Evolutionary conservation across 2,888 invertebrate genomes (phyloP).

Genomic region (Leptothorax acervorum): DNA sequence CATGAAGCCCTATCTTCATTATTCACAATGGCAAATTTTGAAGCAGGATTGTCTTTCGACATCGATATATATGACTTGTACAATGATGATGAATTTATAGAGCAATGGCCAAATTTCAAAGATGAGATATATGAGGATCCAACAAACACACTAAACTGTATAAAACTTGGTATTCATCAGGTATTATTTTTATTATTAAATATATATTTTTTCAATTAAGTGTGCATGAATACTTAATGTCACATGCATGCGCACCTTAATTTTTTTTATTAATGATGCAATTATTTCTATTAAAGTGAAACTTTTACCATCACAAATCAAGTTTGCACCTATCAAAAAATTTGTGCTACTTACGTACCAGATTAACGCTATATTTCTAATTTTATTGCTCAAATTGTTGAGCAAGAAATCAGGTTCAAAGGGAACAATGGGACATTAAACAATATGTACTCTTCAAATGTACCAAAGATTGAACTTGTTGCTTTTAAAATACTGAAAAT

Average conservation of each 20-base stretch:
- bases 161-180: constrained; percentile 94
- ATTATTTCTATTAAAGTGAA: not conserved
- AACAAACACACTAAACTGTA: constrained; percentile 89
- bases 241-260: not conserved
- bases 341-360: not conserved
- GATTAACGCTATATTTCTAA: not conserved
- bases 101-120: constrained; percentile 89
- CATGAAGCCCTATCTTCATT: constrained; percentile 81
- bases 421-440: not conserved
- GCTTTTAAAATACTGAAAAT: not conserved
- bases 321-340: not conserved
- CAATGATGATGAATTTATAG: constrained; percentile 87
- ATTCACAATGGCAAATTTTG: constrained; percentile 88
- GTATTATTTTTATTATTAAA: constrained; percentile 81
- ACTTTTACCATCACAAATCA: not conserved
- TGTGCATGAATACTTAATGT: not conserved
- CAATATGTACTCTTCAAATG: not conserved
- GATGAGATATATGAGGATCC: constrained; percentile 90
- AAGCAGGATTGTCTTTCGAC: constrained; percentile 87
- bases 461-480: not conserved
- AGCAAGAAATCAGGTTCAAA: not conserved
- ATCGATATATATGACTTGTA: constrained; percentile 88
- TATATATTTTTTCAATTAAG: not conserved
- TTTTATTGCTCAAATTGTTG: not conserved
- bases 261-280: not conserved